Evolutionary conservation across 1,140 invertebrate genomes (phyloP).

Genomic region (Apis cerana): DNA sequence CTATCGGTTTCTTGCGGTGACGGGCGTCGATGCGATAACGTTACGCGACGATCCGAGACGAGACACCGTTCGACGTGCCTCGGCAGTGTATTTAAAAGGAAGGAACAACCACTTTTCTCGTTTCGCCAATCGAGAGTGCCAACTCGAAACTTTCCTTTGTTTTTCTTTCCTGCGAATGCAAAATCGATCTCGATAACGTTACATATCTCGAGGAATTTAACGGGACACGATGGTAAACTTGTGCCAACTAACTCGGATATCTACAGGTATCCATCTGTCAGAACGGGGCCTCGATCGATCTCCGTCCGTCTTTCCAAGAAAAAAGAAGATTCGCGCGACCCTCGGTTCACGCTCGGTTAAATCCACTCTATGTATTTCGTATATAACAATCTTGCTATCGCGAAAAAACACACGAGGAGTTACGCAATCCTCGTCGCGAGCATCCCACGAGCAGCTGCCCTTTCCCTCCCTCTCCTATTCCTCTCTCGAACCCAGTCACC

Average conservation of each 20-base stretch:
- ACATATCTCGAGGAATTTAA: too few relatives aligned
- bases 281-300: too few relatives aligned
- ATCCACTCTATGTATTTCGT: not conserved
- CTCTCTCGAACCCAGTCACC: constrained; percentile 1
- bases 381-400: not conserved
- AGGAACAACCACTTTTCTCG: not conserved
- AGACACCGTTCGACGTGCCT: constrained; percentile 14
- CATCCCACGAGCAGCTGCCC: not conserved
- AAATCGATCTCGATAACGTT: too few relatives aligned
- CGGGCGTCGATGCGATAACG: constrained; percentile 41
- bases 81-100: not conserved
- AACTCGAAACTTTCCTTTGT: not conserved
- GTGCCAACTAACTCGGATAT: too few relatives aligned
- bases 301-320: too few relatives aligned
- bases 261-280: too few relatives aligned
- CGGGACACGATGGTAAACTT: too few relatives aligned
- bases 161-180: not conserved
- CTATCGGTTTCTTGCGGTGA: constrained; percentile 51
- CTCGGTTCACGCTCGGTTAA: too few relatives aligned
- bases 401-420: not conserved
- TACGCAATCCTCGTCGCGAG: not conserved
- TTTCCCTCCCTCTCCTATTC: not conserved
- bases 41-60: constrained; percentile 7
- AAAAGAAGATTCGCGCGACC: too few relatives aligned
- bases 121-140: not conserved